A percentile compares a stretch with the other conserved stretches of the same genome.
Conservation (phyloP, 2,888 invertebrate species). For the Synanthedon formicaeformis region DNA sequence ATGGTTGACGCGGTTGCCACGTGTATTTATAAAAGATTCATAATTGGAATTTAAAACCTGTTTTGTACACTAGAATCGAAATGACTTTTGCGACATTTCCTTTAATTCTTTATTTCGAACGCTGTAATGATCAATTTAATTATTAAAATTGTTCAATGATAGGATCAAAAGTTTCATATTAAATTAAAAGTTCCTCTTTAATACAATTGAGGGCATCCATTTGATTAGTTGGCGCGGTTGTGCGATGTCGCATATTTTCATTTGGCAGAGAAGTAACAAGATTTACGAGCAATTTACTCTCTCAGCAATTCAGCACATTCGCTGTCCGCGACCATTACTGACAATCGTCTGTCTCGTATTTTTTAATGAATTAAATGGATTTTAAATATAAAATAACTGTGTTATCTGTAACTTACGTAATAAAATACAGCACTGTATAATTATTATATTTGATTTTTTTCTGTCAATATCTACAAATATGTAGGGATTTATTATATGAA, state of each 20-base stretch:
- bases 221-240: slow-evolving; percentile 19
- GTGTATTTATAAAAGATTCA: slow-evolving; percentile 18
- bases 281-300: slow-evolving; percentile 58
- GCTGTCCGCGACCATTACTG: slow-evolving; percentile 50
- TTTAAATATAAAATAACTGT: slow-evolving; percentile 6
- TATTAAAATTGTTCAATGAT: background rate
- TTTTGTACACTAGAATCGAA: slow-evolving; percentile 14
- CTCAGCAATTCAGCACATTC: slow-evolving; percentile 61
- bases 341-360: slow-evolving; percentile 56
- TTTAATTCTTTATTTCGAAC: background rate
- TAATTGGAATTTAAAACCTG: slow-evolving; percentile 17
- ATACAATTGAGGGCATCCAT: slow-evolving; percentile 13
- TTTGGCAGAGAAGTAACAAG: slow-evolving; percentile 43
- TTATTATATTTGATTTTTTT: no score
- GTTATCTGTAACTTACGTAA: no score
- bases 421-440: no score
- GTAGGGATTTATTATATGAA: no score
- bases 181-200: background rate
- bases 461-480: no score
- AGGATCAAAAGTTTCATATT: background rate
- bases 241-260: slow-evolving; percentile 52
- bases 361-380: slow-evolving; percentile 44
- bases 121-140: background rate
- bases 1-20: slow-evolving; percentile 39
- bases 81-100: background rate